Evolutionary conservation across 2,888 invertebrate species (phyloP).

Genomic region (Pandemis corylana): DNA sequence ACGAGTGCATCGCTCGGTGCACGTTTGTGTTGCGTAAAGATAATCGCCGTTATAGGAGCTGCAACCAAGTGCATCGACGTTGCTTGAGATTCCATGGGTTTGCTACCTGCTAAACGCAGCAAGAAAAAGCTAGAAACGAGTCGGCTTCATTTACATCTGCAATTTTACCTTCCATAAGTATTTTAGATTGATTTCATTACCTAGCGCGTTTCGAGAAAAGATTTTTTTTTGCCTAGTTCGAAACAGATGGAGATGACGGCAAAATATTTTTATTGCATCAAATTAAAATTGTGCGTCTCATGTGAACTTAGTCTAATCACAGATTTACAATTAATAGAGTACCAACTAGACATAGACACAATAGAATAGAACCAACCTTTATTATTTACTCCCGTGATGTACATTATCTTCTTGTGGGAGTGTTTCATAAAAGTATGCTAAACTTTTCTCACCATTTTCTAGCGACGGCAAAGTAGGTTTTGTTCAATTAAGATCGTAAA

Average conservation of each 20-base stretch:
- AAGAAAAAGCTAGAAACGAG: background rate
- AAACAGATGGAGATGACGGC: background rate
- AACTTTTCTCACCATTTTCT: constrained; percentile 41
- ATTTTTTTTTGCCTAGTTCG: background rate
- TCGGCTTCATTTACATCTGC: background rate
- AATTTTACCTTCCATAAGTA: background rate
- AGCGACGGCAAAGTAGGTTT: constrained; percentile 27
- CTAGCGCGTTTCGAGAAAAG: background rate
- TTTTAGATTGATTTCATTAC: too few species aligned
- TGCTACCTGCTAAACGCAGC: background rate
- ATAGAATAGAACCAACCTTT: constrained; percentile 59
- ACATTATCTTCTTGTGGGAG: constrained; percentile 43
- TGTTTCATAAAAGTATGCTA: constrained; percentile 29
- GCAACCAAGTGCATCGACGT: constrained; percentile 54
- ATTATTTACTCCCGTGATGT: constrained; percentile 57
- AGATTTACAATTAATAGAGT: constrained; percentile 53
- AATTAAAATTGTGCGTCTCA: constrained; percentile 11
- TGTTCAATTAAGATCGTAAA: constrained; percentile 29
- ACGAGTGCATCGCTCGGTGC: constrained; percentile 41
- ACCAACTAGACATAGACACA: constrained; percentile 60
- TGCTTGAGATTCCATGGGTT: constrained; percentile 23
- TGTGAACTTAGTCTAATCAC: constrained; percentile 48
- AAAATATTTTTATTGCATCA: background rate
- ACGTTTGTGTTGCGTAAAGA: constrained; percentile 58
- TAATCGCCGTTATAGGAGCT: constrained; percentile 65